Base-by-base conservation (phyloP, 1,140 invertebrate genomes). In the Calephelis nemesis region DNA sequence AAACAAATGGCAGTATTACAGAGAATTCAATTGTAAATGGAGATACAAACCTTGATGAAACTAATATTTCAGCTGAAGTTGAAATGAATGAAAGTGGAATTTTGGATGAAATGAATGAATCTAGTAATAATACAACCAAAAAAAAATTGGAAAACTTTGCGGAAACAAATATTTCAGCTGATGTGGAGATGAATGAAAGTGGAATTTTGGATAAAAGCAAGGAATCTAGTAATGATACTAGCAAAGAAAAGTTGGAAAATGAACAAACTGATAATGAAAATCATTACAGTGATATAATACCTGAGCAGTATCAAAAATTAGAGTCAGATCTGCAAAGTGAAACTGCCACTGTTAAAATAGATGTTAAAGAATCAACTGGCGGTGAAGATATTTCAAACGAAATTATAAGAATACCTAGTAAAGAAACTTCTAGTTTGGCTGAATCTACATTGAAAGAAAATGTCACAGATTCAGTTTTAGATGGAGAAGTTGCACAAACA, bases 1-100 rank as follows among this genome's bases (percentile, higher is more conserved):
- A 68, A 12, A 54, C n/a, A 52, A 62, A 71, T 65, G 74, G 65
- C 65, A 63, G 63, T 50, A 8, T 40, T 13, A 45, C 52, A 63
- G 54, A 70, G 19, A 54, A 69, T 49, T 50, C 42, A n/a, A 67
- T 54, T 70, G 19, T 63, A 67, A 12, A 48, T 13, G 42, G 13
- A 58, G 9, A 47, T 58, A 68, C 45, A 45, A 40, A 5, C 13
- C 40, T n/a, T 13, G 30, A 52, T 62, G 19, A 30, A 13, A 19
- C 19, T 63, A 42, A 42, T 54, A 19, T n/a, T 11, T 42, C 30
- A 40, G 39, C 5, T 15, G 63, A 64, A 11, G 62, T 42, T 10
- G 60, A 50, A 39, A 62, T 42, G 39, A 42, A 63, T 63, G 54
- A 47, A 39, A 62, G 60, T 13, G 10, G 58, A 13, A 62, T 30